Conservation (phyloP, 2,888 invertebrate genomes). For the Catocala sponsa region DNA sequence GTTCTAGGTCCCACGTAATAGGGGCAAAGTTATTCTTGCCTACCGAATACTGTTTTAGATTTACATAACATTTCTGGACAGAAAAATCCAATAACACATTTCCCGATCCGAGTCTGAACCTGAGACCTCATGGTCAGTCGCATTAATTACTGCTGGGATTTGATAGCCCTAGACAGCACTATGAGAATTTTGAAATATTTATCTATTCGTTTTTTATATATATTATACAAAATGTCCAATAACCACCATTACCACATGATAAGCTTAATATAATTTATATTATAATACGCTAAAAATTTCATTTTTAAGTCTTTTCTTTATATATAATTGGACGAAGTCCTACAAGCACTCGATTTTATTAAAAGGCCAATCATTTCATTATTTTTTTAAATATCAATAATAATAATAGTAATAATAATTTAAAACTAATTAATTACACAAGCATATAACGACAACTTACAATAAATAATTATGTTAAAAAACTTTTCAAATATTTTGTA, state of each 20-base stretch:
- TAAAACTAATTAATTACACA: slow-evolving; percentile 53
- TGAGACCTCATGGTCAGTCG: too few relatives aligned
- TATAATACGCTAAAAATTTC: slow-evolving; percentile 73
- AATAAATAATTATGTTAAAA: slow-evolving; percentile 52
- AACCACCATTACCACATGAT: slow-evolving; percentile 46
- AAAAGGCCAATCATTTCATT: slow-evolving; percentile 77
- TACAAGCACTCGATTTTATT: slow-evolving; percentile 78
- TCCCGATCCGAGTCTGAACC: too few relatives aligned
- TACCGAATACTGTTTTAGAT: too few relatives aligned
- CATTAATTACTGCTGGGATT: too few relatives aligned
- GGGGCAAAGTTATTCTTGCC: too few relatives aligned
- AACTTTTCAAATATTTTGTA: slow-evolving; percentile 50
- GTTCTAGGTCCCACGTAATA: too few relatives aligned
- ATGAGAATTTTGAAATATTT: too few relatives aligned
- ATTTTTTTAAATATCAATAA: slow-evolving; percentile 22
- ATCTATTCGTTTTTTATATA: too few relatives aligned
- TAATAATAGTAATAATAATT: slow-evolving; percentile 33
- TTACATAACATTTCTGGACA: too few relatives aligned
- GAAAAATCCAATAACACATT: too few relatives aligned
- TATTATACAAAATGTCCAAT: slow-evolving; percentile 15
- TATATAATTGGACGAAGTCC: slow-evolving; percentile 78
- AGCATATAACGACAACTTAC: slow-evolving; percentile 56
- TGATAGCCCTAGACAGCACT: too few relatives aligned
- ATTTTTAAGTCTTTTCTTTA: slow-evolving; percentile 83
- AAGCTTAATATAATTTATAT: slow-evolving; percentile 53